These are phyloP conservation scores for Zosterops pallidus DNA, from an alignment of 2,113 vertebrate genomes.

Conservation along the genomic window DNA sequence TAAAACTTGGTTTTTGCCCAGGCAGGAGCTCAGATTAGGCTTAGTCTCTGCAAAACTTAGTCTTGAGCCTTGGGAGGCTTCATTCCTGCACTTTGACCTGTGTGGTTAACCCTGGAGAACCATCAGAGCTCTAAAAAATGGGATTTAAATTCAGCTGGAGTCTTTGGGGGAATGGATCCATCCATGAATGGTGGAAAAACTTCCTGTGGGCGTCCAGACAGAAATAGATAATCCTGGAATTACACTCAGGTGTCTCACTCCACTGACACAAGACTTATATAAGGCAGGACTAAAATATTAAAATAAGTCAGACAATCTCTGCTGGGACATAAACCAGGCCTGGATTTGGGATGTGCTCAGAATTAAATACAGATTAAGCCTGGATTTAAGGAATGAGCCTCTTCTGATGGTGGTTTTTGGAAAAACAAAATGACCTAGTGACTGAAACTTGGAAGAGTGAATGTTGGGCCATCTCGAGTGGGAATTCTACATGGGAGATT, in stretches of 20 bases:
- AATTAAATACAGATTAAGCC: neutral
- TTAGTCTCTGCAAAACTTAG: neutral
- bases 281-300: neutral
- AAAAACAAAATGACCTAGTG: neutral
- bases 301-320: too few relatives aligned
- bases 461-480: neutral
- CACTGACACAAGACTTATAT: rapidly evolving
- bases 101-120: rapidly evolving
- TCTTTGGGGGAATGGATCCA: too few relatives aligned
- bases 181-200: neutral
- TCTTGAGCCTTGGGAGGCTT: neutral
- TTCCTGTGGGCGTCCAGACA: neutral
- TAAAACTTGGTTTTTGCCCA: neutral
- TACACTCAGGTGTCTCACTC: neutral
- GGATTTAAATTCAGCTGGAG: neutral
- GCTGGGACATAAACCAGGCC: too few relatives aligned
- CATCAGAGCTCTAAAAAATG: neutral
- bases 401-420: neutral
- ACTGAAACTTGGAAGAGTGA: neutral
- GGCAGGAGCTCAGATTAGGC: neutral
- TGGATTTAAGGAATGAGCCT: neutral
- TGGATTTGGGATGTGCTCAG: neutral
- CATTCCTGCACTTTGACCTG: neutral
- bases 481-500: rapidly evolving
- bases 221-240: neutral